Base-by-base conservation (phyloP, 2,113 vertebrate genomes). In the Ciconia boyciana region DNA sequence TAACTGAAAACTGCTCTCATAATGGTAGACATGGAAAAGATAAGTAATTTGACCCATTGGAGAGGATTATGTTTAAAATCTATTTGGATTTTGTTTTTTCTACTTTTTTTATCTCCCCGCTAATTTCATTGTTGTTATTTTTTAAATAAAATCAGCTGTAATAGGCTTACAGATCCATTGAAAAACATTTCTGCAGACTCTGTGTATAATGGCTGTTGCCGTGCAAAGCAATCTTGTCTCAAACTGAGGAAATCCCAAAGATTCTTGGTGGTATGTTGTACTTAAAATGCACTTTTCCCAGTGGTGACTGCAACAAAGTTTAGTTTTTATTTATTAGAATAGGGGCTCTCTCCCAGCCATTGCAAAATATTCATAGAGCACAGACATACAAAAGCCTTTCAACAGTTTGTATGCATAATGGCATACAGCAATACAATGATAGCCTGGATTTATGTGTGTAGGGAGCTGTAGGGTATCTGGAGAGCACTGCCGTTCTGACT, bases 61-160 rank as follows among this genome's bases (percentile, higher is more conserved):
- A 87, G 84, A 81, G 87, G 91, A 92, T 96, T 96, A 88, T 0
- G 0, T 84, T 83, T 87, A 49, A 95, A 96, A 93, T 69, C 36
- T 74, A 94, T 79, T 74, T 91, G 72, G 52, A 48, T 90, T 87
- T 78, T 51, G 57, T 82, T 86, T 84, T 85, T 92, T 26, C 25
- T 83, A 5, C 18, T 51, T 90, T 54, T 54, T 90, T 51, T 80
- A 71, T 94, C 82, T 95, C n/a, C 41, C 13, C 96, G 54, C n/a
- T 95, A 74, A 77, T 87, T 93, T 93, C 2, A 49, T 94, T 94
- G 79, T 91, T 81, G n/a, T 85, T 92, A 74, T 79, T 31, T 90
- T 95, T 87, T 49, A 83, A 92, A 82, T 90, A 91, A 80, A 91
- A 68, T 69, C 34, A 69, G 8, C 54, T 69, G 19, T 83, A 71